A percentile compares a stretch with the other conserved stretches of the same genome.
These are phyloP conservation scores for Gopherus evgoodei DNA, from an alignment of 2,113 vertebrate genomes.

Conservation along the genomic window DNA sequence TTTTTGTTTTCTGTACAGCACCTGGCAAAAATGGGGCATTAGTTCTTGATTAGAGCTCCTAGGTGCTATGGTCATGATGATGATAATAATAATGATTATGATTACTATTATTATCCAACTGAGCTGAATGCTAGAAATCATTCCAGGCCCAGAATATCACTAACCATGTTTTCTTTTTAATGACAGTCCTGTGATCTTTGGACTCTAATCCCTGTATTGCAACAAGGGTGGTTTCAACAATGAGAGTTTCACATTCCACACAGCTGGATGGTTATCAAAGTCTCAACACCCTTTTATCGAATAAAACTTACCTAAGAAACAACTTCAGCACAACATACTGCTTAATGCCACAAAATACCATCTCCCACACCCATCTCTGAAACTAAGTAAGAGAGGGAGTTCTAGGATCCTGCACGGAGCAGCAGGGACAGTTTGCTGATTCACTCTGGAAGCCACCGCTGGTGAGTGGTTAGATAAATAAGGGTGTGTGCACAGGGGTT, in stretches of 20 bases:
- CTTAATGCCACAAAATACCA: not conserved
- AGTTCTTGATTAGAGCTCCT: not conserved
- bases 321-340: accelerated
- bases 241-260: not conserved
- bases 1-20: not conserved
- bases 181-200: not conserved
- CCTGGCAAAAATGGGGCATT: not conserved
- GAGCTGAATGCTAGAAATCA: not conserved
- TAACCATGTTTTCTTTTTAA: not conserved
- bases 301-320: not conserved
- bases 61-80: not conserved
- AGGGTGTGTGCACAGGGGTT: not conserved
- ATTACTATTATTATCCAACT: too few species aligned
- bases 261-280: not conserved
- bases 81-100: too few species aligned
- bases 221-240: not conserved
- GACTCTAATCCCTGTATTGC: accelerated
- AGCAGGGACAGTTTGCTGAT: not conserved
- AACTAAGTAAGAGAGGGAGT: not conserved
- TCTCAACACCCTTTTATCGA: not conserved
- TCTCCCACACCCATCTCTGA: not conserved
- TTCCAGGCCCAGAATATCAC: accelerated
- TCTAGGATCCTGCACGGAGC: not conserved
- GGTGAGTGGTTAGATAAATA: not conserved
- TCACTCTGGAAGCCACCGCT: not conserved